Base-by-base conservation (phyloP, 2,797 vertebrate genomes). In the Phrynocephalus guinanensis region DNA sequence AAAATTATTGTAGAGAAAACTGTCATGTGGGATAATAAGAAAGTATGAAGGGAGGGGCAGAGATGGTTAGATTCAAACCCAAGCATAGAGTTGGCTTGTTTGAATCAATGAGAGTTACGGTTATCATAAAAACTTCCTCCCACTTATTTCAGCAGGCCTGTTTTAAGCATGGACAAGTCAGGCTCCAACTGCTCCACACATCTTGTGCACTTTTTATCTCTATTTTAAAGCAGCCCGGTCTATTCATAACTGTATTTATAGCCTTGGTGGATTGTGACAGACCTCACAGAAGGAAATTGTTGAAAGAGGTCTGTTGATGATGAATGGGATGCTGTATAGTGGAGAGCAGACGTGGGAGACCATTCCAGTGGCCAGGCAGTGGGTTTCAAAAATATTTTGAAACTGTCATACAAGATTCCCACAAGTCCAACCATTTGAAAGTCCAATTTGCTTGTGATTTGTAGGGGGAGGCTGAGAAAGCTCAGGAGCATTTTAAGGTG, bases 381-480 rank as follows among this genome's bases (percentile, higher is more conserved):
- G 9, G 66, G 67, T 78, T 90, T 87, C 79, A 73, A 88, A 38
- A 30, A 7, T 60, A 83, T 88, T 92, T 94, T 77, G 76, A 10
- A 83, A 84, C 66, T 75, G 20, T 86, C 68, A 44, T 86, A 73
- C 81, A 38, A 79, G 0, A 90, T 1, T 87, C 30, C 30, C 38
- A 87, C 79, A 44, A 93, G 76, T 0, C 60, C 48, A 70, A 78
- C 22, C 13, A 13, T 89, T 83, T 83, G 67, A 89, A 90, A 89
- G 33, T 78, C 60, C 52, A 33, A 20, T 86, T 92, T 87, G 30
- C n/a, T 86, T 84, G 85, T 87, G 70, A 33, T 16, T 78, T 92
- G 67, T 63, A 50, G 86, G 11, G 6, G 20, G 24, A 89, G 83
- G 48, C 28, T 77, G 78, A 88, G 73, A 89, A 0, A 75, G 44